These are phyloP conservation scores for Sebastes itinus DNA, from an alignment of 2,797 vertebrate species.

Conservation along the genomic window DNA sequence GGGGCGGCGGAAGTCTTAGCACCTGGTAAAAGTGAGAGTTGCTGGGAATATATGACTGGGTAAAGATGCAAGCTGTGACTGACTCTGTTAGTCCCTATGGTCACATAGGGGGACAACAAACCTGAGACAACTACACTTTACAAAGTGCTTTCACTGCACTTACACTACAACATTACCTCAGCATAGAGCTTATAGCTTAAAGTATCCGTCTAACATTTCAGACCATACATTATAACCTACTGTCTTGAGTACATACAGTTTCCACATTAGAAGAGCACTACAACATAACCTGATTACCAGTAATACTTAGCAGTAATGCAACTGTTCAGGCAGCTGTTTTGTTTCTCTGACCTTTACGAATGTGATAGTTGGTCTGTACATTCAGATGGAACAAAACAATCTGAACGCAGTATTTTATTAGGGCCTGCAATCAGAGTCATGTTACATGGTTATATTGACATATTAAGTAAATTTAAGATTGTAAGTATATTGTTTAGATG, in stretches of 20 bases:
- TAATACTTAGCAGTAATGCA: not conserved
- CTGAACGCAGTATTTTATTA: not conserved
- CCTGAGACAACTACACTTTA: not conserved
- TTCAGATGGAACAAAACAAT: too few relatives aligned
- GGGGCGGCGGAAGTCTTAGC: not conserved
- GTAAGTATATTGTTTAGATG: not conserved
- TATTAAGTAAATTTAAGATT: not conserved
- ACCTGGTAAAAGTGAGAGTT: constrained; percentile 2
- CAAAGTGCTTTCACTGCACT: not conserved
- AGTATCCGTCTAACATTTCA: not conserved
- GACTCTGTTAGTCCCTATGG: not conserved
- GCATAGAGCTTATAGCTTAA: not conserved
- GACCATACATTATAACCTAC: not conserved
- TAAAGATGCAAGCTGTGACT: not conserved
- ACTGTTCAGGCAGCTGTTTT: not conserved
- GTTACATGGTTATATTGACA: not conserved
- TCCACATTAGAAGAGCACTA: not conserved
- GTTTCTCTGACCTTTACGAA: not conserved
- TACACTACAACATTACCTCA: not conserved
- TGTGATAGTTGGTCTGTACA: not conserved
- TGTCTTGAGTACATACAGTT: not conserved
- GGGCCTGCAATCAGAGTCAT: not conserved
- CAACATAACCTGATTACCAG: not conserved
- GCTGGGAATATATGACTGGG: not conserved
- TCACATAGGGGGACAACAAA: not conserved